phyloP scores from a whole-genome alignment of 2,113 vertebrate genomes.

The Anthoscopus minutus region DNA sequence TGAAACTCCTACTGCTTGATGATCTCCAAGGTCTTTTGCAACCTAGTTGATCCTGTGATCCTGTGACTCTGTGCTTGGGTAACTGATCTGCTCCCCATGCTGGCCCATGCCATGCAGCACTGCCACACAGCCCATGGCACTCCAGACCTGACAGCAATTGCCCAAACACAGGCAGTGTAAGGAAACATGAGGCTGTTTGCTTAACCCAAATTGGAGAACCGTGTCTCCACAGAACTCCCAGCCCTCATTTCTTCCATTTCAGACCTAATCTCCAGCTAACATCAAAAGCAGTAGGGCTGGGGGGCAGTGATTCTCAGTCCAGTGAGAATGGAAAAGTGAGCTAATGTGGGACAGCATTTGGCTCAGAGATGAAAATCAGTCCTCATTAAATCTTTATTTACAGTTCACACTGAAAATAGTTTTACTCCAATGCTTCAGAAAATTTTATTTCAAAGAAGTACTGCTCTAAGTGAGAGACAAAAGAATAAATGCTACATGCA shows the following conservation, averaged over 20 bases:
- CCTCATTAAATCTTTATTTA: constrained; percentile 37
- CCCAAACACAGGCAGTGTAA: neutral
- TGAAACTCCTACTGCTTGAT: neutral
- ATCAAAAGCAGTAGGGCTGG: constrained; percentile 24
- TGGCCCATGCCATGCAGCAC: neutral
- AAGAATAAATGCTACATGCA: neutral
- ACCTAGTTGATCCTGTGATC: neutral
- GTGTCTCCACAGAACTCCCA: neutral
- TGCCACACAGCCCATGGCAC: neutral
- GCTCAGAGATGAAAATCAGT: constrained; percentile 30
- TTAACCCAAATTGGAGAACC: neutral
- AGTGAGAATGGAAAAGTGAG: constrained; percentile 1
- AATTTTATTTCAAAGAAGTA: neutral
- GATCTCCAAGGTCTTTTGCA: neutral
- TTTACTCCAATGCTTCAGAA: neutral
- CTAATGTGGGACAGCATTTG: neutral
- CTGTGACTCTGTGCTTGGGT: neutral
- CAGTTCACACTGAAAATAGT: neutral
- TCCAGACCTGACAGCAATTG: neutral
- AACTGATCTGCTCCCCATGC: neutral
- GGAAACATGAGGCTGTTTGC: neutral
- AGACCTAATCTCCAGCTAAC: neutral
- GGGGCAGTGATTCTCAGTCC: neutral
- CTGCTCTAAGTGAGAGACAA: neutral
- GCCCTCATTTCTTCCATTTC: neutral